phyloP scores from a whole-genome alignment of 2,888 invertebrate genomes.

The Invenusta paracnida region DNA sequence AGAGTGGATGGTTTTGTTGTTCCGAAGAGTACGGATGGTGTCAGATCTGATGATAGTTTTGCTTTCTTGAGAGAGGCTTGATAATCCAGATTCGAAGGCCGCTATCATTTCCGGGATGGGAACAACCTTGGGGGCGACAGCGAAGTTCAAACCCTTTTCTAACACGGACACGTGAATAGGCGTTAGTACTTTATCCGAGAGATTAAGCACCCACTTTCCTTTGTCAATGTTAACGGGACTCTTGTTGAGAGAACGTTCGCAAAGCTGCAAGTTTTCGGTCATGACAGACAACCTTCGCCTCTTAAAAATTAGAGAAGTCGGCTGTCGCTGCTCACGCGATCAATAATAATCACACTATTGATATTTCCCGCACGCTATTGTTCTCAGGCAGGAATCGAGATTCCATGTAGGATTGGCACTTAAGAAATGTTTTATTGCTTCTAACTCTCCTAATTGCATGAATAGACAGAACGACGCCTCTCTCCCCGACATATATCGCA shows the following conservation, averaged over 20 bases:
- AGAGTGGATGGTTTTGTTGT: not conserved
- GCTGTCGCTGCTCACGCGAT: too few relatives aligned
- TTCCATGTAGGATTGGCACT: too few relatives aligned
- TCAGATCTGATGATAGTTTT: not conserved
- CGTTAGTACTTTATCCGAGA: not conserved
- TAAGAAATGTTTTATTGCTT: too few relatives aligned
- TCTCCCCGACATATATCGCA: too few relatives aligned
- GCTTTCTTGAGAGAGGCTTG: not conserved
- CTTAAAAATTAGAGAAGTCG: too few relatives aligned
- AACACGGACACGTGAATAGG: not conserved
- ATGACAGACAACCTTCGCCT: too few relatives aligned
- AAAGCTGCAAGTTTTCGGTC: not conserved
- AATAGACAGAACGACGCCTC: too few relatives aligned
- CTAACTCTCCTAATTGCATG: too few relatives aligned
- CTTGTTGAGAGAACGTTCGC: not conserved
- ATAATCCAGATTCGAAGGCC: not conserved
- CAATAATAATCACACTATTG: too few relatives aligned
- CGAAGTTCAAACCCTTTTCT: not conserved
- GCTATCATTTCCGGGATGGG: not conserved
- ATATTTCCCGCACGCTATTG: too few relatives aligned
- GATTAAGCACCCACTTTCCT: not conserved
- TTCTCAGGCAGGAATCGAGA: too few relatives aligned
- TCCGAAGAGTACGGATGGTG: not conserved
- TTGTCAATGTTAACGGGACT: not conserved
- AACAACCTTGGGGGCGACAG: not conserved